These are phyloP conservation scores for Lerema accius DNA, from an alignment of 1,140 invertebrate species.

Conservation along the genomic window DNA sequence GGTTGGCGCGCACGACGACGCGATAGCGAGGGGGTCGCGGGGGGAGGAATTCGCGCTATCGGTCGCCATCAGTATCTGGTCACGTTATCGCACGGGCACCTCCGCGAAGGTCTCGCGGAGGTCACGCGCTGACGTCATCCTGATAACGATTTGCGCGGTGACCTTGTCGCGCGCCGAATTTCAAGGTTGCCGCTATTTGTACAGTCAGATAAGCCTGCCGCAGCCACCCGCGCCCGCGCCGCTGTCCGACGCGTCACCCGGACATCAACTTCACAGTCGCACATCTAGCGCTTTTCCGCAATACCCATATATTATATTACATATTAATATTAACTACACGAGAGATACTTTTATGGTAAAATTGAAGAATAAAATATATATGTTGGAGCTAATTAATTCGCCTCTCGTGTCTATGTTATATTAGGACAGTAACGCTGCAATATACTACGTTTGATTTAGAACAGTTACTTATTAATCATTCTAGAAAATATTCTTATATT, in stretches of 20 bases:
- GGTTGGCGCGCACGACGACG: conserved; percentile 10
- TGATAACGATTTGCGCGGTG: conserved; percentile 81
- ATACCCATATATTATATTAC: conserved; percentile 32
- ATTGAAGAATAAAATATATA: no score
- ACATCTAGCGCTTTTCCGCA: conserved; percentile 34
- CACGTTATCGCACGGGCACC: conserved; percentile 75
- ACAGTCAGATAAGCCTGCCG: conserved; percentile 68
- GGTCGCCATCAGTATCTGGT: conserved; percentile 68
- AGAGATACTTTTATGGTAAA: not conserved
- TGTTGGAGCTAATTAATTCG: no score
- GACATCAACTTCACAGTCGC: conserved; percentile 58
- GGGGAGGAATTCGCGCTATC: conserved; percentile 54
- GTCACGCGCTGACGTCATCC: conserved; percentile 76
- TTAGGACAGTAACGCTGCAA: no score
- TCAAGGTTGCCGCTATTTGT: conserved; percentile 80
- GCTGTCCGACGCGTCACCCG: conserved; percentile 53
- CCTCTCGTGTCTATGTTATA: no score
- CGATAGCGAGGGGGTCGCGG: conserved; percentile 22
- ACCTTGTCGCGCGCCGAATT: conserved; percentile 80
- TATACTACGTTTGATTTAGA: no score
- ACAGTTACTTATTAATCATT: no score
- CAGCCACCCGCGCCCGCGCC: conserved; percentile 52
- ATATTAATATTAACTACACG: not conserved
- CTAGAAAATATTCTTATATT: no score
- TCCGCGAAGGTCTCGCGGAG: conserved; percentile 76